These are phyloP conservation scores for Myotis vivesi DNA, from an alignment of 2,797 vertebrate genomes.

Conservation along the genomic window DNA sequence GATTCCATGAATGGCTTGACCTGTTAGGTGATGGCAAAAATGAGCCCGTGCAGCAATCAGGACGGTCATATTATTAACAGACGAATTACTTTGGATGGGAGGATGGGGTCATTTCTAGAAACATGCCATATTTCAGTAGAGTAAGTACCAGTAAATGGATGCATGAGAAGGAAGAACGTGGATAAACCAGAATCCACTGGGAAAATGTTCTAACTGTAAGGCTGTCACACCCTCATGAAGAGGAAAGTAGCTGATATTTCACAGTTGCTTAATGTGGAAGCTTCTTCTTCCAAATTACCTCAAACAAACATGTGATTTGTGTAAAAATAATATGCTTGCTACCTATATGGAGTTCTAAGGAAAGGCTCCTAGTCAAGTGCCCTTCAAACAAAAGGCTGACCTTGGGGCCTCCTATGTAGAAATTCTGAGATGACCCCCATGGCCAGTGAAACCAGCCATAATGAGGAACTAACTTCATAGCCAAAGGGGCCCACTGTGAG, in stretches of 20 bases:
- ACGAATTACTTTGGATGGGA: not conserved
- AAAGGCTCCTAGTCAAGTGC: not conserved
- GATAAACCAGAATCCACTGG: not conserved
- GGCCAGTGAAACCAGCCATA: not conserved
- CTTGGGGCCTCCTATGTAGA: not conserved
- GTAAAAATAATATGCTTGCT: not conserved
- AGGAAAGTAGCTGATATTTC: not conserved
- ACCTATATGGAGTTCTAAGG: not conserved
- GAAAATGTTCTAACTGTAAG: not conserved
- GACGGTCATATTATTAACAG: not conserved
- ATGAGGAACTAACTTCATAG: not conserved
- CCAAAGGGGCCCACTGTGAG: not conserved
- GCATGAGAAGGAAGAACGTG: not conserved
- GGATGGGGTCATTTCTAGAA: not conserved
- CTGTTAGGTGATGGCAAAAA: not conserved
- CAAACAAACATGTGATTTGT: not conserved
- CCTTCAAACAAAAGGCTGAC: not conserved
- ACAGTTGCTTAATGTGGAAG: not conserved
- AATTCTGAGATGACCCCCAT: not conserved
- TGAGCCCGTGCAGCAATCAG: too few relatives aligned
- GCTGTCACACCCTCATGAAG: too few relatives aligned
- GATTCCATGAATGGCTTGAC: not conserved
- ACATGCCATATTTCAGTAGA: not conserved
- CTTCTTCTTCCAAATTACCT: not conserved
- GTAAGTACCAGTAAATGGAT: not conserved